Evolutionary conservation across 2,888 invertebrate species (phyloP), one percentile per base, ranked within the genome.

Genomic region (Drosophila hawaiiensis): DNA sequence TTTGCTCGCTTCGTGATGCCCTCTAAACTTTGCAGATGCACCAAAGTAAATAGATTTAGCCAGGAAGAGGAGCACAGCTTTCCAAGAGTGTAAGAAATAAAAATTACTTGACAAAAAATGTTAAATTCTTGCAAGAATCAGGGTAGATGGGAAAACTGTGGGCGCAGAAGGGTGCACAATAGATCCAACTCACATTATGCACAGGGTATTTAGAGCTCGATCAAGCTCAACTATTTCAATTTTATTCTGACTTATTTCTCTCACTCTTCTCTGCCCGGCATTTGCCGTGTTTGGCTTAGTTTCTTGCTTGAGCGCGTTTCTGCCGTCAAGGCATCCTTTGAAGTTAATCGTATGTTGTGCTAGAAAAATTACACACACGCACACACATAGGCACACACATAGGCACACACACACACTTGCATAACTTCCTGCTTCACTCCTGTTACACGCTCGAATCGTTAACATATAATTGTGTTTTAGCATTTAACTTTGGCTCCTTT

Each of bases 261-360:
- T 62, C 55, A 55, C 62, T 72, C 68, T 50, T 39, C 65, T 53
- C 47, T 64, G 60, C 39, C 41, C 49, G 64, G 61, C 59, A 65
- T 53, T 54, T 58, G 59, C 68, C 58, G 68, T 80, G 76, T 83
- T 87, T 89, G 84, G 88, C 86, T 89, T 79, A 79, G 82, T 90
- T 83, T 83, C 78, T 80, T 85, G 87, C 83, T 78, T 88, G 89
- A 90, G 90, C 91, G 86, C 78, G 52, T 82, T 83, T 69, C 63
- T 56, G 87, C 84, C 89, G 80, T 86, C 89, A 89, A 86, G 86
- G 86, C 84, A 82, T 80, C 89, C 90, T 88, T 88, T 88, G 87
- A 88, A 89, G 87, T 90, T 88, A 90, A 88, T 90, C 85, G 85
- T 78, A 80, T 83, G 82, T 80, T 82, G 77, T 76, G 73, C 70